phyloP scores from a whole-genome alignment of 2,888 invertebrate species.

The Apamea sordens region DNA sequence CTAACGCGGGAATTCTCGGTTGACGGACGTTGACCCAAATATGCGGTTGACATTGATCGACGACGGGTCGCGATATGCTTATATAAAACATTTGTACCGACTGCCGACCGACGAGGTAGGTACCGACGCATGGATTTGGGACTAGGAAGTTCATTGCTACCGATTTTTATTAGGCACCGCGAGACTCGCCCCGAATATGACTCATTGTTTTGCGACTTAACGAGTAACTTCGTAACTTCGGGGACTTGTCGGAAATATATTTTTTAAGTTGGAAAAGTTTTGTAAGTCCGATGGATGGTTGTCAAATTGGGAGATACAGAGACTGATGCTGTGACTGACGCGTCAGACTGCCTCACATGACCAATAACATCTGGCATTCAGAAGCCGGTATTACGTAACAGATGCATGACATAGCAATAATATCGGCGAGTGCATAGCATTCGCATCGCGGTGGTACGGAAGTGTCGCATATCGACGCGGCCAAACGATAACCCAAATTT shows the following conservation, averaged over 20 bases:
- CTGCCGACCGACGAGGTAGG: slow-evolving; percentile 57
- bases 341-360: slow-evolving; percentile 73
- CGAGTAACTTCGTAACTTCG: slow-evolving; percentile 43
- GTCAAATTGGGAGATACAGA: slow-evolving; percentile 5
- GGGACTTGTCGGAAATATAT: slow-evolving; percentile 30
- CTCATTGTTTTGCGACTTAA: slow-evolving; percentile 72
- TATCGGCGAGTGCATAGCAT: slow-evolving; percentile 83
- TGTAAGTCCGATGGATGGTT: slow-evolving; percentile 1
- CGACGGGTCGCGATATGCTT: slow-evolving; percentile 85
- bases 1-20: slow-evolving; percentile 84
- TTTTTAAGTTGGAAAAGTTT: slow-evolving; percentile 33
- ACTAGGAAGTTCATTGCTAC: slow-evolving; percentile 86
- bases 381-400: slow-evolving; percentile 78
- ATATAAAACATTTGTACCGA: slow-evolving; percentile 81
- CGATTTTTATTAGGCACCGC: slow-evolving; percentile 80
- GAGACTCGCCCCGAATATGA: slow-evolving; percentile 78
- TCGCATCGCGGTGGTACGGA: slow-evolving; percentile 83
- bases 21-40: slow-evolving; percentile 89
- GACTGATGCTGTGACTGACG: slow-evolving; percentile 55
- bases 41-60: slow-evolving; percentile 90
- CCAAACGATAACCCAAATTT: slow-evolving; percentile 89
- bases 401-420: slow-evolving; percentile 75
- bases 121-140: slow-evolving; percentile 79
- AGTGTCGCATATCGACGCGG: slow-evolving; percentile 88
- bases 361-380: slow-evolving; percentile 75